Evolutionary conservation across 2,888 invertebrate species (phyloP).

Genomic region (Liodrosophila aerea): DNA sequence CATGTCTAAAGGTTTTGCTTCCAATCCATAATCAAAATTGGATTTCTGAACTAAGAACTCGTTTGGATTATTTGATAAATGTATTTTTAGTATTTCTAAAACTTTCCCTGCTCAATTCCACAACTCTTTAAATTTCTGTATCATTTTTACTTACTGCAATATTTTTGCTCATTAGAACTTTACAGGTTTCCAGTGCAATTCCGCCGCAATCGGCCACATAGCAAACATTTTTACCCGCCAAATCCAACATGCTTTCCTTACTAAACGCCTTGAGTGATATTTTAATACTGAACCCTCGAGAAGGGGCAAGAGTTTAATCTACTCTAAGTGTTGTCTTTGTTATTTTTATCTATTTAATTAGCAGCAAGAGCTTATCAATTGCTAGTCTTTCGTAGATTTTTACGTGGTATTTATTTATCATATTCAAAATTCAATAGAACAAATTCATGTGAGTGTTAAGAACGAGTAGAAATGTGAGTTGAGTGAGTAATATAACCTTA

Average conservation of each 20-base stretch:
- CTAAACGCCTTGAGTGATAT: constrained; percentile 17
- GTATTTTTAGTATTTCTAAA: background rate
- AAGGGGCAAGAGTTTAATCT: too few species aligned
- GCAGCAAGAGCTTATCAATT: constrained; percentile 43
- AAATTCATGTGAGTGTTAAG: background rate
- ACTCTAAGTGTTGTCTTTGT: background rate
- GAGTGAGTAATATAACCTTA: constrained; percentile 10
- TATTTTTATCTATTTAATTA: constrained; percentile 57
- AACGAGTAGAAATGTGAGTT: constrained; percentile 7
- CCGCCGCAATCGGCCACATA: constrained; percentile 79
- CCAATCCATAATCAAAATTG: too few species aligned
- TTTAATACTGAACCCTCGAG: constrained; percentile 31
- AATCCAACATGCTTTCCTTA: constrained; percentile 57
- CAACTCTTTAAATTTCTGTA: too few species aligned
- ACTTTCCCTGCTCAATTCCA: constrained; percentile 16
- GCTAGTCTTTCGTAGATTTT: too few species aligned
- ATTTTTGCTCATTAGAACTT: constrained; percentile 66
- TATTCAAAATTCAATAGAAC: constrained; percentile 8
- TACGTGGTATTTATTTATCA: constrained; percentile 22
- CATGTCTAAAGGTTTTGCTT: too few species aligned
- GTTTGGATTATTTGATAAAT: too few species aligned
- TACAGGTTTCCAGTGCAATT: constrained; percentile 75
- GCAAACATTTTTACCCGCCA: constrained; percentile 71
- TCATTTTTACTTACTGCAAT: constrained; percentile 74
- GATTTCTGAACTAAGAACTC: too few species aligned